Conservation (phyloP, 2,888 invertebrate genomes). For the Drosophila mercatorum region DNA sequence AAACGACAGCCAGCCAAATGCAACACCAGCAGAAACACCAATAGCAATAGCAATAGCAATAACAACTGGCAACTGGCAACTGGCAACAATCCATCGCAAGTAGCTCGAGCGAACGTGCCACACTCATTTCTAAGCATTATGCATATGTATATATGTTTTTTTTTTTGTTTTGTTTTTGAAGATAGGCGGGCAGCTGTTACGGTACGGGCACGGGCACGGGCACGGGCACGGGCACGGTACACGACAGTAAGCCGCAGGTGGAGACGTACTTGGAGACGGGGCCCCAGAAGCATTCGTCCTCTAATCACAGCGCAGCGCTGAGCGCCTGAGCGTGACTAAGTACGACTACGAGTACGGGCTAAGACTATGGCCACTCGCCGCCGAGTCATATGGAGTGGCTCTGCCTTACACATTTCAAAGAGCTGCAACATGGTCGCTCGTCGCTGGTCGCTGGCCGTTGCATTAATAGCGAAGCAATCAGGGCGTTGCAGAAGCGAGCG, state of each 20-base stretch:
- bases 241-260: conserved; percentile 48
- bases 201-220: conserved; percentile 4
- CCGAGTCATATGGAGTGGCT: neutral
- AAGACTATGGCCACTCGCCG: conserved; percentile 6
- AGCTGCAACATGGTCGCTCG: conserved; percentile 50
- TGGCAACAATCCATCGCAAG: conserved; percentile 42
- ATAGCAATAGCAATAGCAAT: conserved; percentile 16
- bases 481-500: conserved; percentile 77
- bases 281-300: conserved; percentile 57
- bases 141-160: conserved; percentile 18
- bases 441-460: conserved; percentile 56
- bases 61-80: conserved; percentile 11
- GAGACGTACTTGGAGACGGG: conserved; percentile 31
- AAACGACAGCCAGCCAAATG: conserved; percentile 34
- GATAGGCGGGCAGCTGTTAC: conserved; percentile 17
- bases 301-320: conserved; percentile 68
- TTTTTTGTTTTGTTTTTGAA: neutral
- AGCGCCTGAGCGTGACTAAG: conserved; percentile 73
- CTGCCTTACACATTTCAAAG: conserved; percentile 7
- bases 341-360: conserved; percentile 58
- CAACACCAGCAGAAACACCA: conserved; percentile 28
- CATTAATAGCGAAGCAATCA: conserved; percentile 78
- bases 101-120: conserved; percentile 46
- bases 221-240: conserved; percentile 7
- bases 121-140: conserved; percentile 48